phyloP scores from a whole-genome alignment of 2,888 invertebrate genomes.

The Euclidia mi region DNA sequence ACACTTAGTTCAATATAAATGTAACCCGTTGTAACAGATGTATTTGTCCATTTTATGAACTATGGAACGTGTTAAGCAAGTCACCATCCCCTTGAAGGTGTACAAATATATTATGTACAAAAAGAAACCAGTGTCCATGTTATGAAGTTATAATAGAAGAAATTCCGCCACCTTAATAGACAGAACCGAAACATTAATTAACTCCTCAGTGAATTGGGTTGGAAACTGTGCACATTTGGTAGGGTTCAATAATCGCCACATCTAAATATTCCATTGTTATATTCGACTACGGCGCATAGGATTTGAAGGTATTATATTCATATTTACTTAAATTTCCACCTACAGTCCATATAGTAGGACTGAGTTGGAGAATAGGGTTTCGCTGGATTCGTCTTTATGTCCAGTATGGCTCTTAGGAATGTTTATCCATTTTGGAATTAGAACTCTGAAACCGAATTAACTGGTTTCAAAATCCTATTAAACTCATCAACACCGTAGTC shows the following conservation, averaged over 20 bases:
- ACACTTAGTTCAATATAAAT: conserved; percentile 27
- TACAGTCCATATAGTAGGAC: conserved; percentile 19
- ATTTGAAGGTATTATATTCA: conserved; percentile 11
- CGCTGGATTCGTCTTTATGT: conserved; percentile 35
- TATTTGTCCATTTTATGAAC: conserved; percentile 46
- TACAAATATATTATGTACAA: conserved; percentile 71
- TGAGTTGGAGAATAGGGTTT: conserved; percentile 34
- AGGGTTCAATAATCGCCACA: conserved; percentile 47
- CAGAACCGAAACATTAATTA: conserved; percentile 71
- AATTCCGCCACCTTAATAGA: conserved; percentile 87
- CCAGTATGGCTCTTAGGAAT: conserved; percentile 35
- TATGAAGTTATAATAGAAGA: conserved; percentile 84
- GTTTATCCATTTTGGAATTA: conserved; percentile 23
- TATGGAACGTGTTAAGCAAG: conserved; percentile 72
- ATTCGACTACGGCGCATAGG: conserved; percentile 48
- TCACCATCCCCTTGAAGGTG: conserved; percentile 72
- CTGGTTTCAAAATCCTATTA: conserved; percentile 23
- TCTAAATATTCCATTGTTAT: conserved; percentile 36
- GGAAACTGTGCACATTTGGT: conserved; percentile 67
- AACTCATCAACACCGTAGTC: conserved; percentile 40
- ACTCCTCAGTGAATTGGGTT: conserved; percentile 70
- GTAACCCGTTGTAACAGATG: conserved; percentile 31
- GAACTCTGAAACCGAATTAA: conserved; percentile 18
- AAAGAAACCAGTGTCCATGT: conserved; percentile 78
- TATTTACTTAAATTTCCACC: conserved; percentile 10